phyloP scores from a whole-genome alignment of 2,888 invertebrate species.

The Tachina grossa region DNA sequence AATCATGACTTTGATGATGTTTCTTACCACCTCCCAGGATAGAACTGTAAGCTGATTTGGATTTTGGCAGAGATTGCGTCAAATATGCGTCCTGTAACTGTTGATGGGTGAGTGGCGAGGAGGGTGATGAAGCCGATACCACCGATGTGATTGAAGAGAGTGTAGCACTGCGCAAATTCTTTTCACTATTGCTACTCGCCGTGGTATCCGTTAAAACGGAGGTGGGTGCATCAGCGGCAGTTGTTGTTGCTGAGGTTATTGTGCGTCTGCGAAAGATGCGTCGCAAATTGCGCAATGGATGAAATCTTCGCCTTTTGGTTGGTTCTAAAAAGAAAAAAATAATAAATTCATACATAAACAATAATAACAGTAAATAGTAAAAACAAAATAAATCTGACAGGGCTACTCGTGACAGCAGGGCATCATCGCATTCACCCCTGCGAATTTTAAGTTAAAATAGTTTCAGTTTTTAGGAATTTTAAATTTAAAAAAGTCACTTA shows the following conservation, averaged over 20 bases:
- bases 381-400: background rate
- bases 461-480: background rate
- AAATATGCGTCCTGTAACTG: constrained; percentile 76
- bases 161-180: constrained; percentile 78
- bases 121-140: constrained; percentile 72
- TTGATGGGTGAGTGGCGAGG: constrained; percentile 79
- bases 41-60: constrained; percentile 74
- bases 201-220: constrained; percentile 71
- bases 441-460: background rate
- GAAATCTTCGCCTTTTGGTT: constrained; percentile 82
- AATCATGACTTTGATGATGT: constrained; percentile 62
- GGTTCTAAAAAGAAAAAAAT: constrained; percentile 77
- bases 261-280: constrained; percentile 83
- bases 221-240: constrained; percentile 66
- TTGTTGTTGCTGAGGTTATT: constrained; percentile 78
- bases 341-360: background rate
- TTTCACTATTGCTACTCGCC: constrained; percentile 78
- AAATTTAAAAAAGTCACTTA: background rate
- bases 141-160: constrained; percentile 71
- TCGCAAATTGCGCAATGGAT: constrained; percentile 82
- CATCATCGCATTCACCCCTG: constrained; percentile 2
- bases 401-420: constrained; percentile 5
- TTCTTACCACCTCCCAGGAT: constrained; percentile 52
- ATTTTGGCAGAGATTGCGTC: constrained; percentile 79
- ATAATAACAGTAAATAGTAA: too few species aligned